Conservation (phyloP, 1,140 invertebrate genomes). For the Zaprionus inermis region DNA sequence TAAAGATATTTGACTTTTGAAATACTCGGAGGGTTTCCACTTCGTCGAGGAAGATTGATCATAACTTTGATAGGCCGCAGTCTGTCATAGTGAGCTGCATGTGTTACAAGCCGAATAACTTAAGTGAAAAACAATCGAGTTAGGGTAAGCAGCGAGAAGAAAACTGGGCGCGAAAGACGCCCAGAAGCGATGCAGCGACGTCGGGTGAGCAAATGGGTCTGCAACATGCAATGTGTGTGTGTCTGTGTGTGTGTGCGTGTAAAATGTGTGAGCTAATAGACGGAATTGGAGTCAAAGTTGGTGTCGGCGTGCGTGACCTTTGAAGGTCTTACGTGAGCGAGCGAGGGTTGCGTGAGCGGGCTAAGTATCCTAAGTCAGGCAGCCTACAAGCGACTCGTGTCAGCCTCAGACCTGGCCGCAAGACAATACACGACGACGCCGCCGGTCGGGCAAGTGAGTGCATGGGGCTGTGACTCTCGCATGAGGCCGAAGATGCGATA, state of each 20-base stretch:
- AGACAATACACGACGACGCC: constrained; percentile 42
- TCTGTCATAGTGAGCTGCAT: too few species aligned
- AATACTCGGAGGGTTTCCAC: neutral
- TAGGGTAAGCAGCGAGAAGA: constrained; percentile 27
- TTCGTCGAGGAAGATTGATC: neutral
- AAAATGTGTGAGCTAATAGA: constrained; percentile 19
- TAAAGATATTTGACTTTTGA: neutral
- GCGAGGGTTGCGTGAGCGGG: constrained; percentile 50
- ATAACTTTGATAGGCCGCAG: too few species aligned
- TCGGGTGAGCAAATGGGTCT: constrained; percentile 28
- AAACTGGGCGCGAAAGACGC: constrained; percentile 28
- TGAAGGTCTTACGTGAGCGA: constrained; percentile 78
- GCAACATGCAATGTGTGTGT: neutral
- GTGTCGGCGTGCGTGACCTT: constrained; percentile 54
- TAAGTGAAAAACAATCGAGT: neutral
- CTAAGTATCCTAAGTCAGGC: constrained; percentile 17
- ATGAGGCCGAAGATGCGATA: constrained; percentile 49
- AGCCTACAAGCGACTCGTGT: constrained; percentile 44
- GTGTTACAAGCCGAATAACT: neutral
- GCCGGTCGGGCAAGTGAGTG: neutral
- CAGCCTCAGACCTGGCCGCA: constrained; percentile 24
- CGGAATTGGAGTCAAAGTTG: constrained; percentile 13
- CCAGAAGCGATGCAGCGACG: constrained; percentile 61
- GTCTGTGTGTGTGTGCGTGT: constrained; percentile 42
- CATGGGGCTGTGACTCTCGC: constrained; percentile 12